Conservation (phyloP, 2,797 vertebrate genomes). For the Heliangelus exortis region DNA sequence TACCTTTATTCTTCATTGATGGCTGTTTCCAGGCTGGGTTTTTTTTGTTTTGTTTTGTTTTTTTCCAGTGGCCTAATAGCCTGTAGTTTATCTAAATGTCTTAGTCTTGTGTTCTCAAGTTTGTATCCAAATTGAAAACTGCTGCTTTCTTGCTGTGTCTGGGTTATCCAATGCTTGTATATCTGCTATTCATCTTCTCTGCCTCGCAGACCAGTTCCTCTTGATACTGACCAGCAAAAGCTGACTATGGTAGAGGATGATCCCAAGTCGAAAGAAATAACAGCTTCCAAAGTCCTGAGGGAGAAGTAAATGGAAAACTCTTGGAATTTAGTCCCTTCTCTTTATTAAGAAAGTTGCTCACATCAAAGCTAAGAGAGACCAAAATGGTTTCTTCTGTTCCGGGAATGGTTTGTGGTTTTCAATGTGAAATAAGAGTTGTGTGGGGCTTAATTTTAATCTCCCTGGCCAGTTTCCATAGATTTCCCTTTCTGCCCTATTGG, state of each 20-base stretch:
- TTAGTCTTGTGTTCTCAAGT: not conserved
- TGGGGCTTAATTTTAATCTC: constrained; percentile 28
- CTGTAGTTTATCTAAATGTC: not conserved
- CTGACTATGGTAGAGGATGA: not conserved
- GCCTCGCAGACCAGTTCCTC: not conserved
- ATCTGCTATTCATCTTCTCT: not conserved
- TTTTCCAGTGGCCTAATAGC: not conserved
- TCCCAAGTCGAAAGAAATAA: not conserved
- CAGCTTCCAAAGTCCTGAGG: not conserved
- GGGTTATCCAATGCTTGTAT: not conserved
- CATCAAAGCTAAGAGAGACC: not conserved
- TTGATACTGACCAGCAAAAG: not conserved
- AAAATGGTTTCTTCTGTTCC: constrained; percentile 21
- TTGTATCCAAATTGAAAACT: not conserved
- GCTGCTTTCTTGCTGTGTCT: not conserved
- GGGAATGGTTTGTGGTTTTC: constrained; percentile 36
- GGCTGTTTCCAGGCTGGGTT: not conserved
- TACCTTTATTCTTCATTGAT: not conserved
- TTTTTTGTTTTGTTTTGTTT: not conserved
- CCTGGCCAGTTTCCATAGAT: not conserved
- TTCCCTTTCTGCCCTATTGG: constrained; percentile 18
- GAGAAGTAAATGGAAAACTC: not conserved
- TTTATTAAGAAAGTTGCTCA: constrained; percentile 27
- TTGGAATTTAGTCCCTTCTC: not conserved
- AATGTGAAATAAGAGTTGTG: constrained; percentile 37